Conservation (phyloP, 1,140 invertebrate genomes). For the Lutraria rhynchaena region DNA sequence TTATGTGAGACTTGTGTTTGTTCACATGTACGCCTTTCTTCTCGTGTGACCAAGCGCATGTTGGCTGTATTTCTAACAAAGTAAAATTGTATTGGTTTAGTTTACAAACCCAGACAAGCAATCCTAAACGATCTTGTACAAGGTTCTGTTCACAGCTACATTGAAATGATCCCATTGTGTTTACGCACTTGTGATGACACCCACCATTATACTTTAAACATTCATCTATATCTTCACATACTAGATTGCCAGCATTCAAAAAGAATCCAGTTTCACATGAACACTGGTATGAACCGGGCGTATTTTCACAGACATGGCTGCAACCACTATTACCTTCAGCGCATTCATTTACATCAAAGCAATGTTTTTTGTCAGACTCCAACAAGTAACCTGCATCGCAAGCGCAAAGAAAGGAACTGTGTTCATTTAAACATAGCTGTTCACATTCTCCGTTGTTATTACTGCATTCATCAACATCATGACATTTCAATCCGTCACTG, state of each 20-base stretch:
- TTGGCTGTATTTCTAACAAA: no score
- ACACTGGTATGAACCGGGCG: not conserved
- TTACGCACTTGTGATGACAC: not conserved
- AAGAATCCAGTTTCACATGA: not conserved
- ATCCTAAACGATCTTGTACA: no score
- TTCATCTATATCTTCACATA: not conserved
- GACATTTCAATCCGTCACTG: not conserved
- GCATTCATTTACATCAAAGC: not conserved
- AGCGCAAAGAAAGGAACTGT: not conserved
- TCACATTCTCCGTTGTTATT: not conserved
- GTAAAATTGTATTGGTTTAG: no score
- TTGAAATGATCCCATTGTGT: not conserved
- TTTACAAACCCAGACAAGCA: no score
- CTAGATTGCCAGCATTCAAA: not conserved
- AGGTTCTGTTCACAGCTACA: no score
- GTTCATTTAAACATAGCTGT: not conserved
- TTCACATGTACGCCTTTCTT: no score
- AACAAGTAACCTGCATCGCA: not conserved
- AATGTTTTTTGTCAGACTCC: not conserved
- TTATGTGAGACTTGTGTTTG: no score
- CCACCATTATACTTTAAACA: not conserved
- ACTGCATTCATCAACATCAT: conserved; percentile 2
- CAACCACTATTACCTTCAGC: not conserved
- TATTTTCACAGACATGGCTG: not conserved
- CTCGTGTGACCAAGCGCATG: no score